A percentile compares a stretch with the other conserved stretches of the same genome.
Evolutionary conservation across 2,888 invertebrate genomes (phyloP).

Genomic region (Acleris laterana): DNA sequence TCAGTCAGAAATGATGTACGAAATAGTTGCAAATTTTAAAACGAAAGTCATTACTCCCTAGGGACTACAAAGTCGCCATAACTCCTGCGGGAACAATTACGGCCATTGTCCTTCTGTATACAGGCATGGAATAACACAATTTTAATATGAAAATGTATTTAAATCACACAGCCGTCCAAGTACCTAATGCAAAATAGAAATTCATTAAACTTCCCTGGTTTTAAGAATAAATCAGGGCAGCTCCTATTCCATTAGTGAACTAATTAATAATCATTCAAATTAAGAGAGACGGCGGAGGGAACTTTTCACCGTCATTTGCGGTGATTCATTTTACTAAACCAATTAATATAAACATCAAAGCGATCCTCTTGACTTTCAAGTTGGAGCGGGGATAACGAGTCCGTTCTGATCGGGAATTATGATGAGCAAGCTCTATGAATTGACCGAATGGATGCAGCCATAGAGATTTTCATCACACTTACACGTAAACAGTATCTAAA

Average conservation of each 20-base stretch:
- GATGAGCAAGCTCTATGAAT: neutral
- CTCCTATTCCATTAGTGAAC: conserved; percentile 38
- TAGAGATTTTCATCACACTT: no score
- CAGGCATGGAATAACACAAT: no score
- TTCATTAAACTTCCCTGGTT: conserved; percentile 10
- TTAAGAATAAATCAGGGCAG: conserved; percentile 24
- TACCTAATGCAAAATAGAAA: conserved; percentile 18
- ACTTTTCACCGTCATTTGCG: conserved; percentile 47
- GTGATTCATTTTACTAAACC: conserved; percentile 55
- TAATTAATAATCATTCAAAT: conserved; percentile 52
- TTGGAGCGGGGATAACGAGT: conserved; percentile 41
- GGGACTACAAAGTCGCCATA: no score
- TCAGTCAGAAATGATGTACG: no score
- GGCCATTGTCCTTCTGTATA: no score
- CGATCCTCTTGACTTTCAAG: conserved; percentile 53
- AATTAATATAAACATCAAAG: conserved; percentile 62
- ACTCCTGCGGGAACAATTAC: no score
- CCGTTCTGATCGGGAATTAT: conserved; percentile 8
- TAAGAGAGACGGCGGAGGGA: conserved; percentile 44
- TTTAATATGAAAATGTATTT: no score
- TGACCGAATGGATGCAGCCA: neutral
- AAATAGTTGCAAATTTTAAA: no score
- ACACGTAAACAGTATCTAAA: no score
- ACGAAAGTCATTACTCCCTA: no score
- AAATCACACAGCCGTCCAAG: no score